Evolutionary conservation across 1,140 invertebrate species (phyloP).

Genomic region (Pollicipes pollicipes): DNA sequence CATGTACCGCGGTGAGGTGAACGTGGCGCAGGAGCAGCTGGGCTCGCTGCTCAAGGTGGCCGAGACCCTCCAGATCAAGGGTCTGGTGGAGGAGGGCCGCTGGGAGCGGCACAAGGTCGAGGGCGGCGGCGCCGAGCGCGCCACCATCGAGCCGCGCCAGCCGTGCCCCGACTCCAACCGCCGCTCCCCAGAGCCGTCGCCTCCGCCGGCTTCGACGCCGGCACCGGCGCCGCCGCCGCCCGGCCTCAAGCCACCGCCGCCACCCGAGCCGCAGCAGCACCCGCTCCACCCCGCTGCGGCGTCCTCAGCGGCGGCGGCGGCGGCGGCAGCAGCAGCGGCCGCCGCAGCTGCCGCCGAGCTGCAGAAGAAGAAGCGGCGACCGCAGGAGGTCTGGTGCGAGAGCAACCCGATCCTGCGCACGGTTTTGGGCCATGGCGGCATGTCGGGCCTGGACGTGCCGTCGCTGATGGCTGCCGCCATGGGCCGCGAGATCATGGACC

Average conservation of each 20-base stretch:
- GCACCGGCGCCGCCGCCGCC: not conserved
- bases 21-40: constrained; percentile 65
- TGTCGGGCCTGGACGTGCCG: not conserved
- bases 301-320: not conserved
- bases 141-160: not conserved
- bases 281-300: not conserved
- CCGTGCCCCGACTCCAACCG: not conserved
- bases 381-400: constrained; percentile 5
- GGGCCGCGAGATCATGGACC: constrained; percentile 4
- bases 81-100: constrained; percentile 24
- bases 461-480: constrained; percentile 1
- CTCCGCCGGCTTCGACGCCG: not conserved
- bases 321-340: not conserved
- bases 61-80: constrained; percentile 55
- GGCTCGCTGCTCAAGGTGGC: constrained; percentile 58
- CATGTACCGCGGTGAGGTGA: constrained; percentile 82
- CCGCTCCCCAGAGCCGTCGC: not conserved
- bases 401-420: constrained; percentile 5
- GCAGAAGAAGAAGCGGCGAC: not conserved
- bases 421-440: not conserved
- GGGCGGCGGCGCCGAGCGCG: not conserved
- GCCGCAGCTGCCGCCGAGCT: not conserved
- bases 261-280: not conserved
- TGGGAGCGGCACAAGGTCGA: not conserved
- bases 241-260: not conserved